A percentile compares a stretch with the other conserved stretches of the same genome.
Conservation (phyloP, 2,113 vertebrate genomes). For the Elachura formosa region DNA sequence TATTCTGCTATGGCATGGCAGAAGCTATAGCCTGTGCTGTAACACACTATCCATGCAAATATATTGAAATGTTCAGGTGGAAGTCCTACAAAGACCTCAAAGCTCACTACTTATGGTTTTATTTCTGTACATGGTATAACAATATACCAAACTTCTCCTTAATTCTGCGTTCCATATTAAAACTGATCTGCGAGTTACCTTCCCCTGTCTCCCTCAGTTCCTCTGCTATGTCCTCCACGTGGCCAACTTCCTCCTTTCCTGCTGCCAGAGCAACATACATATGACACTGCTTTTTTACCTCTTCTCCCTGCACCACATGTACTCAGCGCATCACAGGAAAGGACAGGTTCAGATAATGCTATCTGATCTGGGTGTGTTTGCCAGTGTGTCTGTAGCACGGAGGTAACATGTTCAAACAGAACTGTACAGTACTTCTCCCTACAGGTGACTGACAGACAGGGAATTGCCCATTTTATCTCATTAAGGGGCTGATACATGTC, state of each 20-base stretch:
- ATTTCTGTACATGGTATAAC: not conserved
- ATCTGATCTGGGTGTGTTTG: not conserved
- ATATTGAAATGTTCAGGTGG: not conserved
- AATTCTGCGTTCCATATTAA: not conserved
- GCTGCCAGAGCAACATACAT: not conserved
- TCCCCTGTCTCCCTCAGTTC: not conserved
- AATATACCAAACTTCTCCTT: not conserved
- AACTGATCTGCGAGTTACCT: not conserved
- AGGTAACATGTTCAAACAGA: not conserved
- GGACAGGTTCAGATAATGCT: not conserved
- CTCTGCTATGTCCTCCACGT: not conserved
- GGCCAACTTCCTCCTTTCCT: not conserved
- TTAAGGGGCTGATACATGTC: not conserved
- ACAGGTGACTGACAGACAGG: not conserved
- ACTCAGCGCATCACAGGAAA: not conserved
- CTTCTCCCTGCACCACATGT: not conserved
- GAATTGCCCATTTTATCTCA: not conserved
- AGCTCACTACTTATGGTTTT: not conserved
- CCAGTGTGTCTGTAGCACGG: not conserved
- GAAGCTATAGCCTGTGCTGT: not conserved
- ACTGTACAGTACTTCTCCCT: not conserved
- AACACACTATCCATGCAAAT: not conserved
- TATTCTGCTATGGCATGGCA: not conserved
- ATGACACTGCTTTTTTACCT: not conserved
- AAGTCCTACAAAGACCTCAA: not conserved